Base-by-base conservation (phyloP, 2,797 vertebrate genomes). In the Lophius americanus region DNA sequence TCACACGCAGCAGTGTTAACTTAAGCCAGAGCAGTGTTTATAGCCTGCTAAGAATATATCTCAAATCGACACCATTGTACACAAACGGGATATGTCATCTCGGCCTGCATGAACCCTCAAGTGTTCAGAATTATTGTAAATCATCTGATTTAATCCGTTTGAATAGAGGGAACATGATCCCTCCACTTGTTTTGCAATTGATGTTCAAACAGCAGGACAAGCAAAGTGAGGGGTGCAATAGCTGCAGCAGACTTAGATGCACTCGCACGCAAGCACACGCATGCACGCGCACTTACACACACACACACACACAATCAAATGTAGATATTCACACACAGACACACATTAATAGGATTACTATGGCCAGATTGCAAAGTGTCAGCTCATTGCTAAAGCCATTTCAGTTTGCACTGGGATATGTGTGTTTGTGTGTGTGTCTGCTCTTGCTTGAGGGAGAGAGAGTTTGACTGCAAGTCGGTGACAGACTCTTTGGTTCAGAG, bases 291-390 rank as follows among this genome's bases (percentile, higher is more conserved):
- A 49, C 50, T 70, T 35, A 70, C 3, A 56, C 5, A 7, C 51
- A 69, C 54, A 73, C 32, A 73, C 37, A 70, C 3, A 56, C 5
- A 7, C 55, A 69, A 51, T 70, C 32, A 67, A 2, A 52, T 3
- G 5, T 10, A 57, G 54, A 73, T 32, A 64, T 54, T 39, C 56
- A 67, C 62, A 78, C 63, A 53, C 62, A 52, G 48, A 81, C 70
- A 64, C 70, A 76, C 78, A 78, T 78, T 92, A 90, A 91, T 89
- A 90, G 89, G 90, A 91, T 92, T 92, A 92, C 73, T 82, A 73
- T 70, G 78, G 73, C 79, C 90, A 90, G 85, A 91, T 87, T 91
- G 82, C 85, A 79, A 83, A 84, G 87, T 92, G 89, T 88, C 90
- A 89, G 85, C 89, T 91, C 86, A 85, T 83, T 84, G 82, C 83